Evolutionary conservation across 2,888 invertebrate species (phyloP), one percentile per base, ranked within the genome.

Genomic region (Diarsia brunnea): DNA sequence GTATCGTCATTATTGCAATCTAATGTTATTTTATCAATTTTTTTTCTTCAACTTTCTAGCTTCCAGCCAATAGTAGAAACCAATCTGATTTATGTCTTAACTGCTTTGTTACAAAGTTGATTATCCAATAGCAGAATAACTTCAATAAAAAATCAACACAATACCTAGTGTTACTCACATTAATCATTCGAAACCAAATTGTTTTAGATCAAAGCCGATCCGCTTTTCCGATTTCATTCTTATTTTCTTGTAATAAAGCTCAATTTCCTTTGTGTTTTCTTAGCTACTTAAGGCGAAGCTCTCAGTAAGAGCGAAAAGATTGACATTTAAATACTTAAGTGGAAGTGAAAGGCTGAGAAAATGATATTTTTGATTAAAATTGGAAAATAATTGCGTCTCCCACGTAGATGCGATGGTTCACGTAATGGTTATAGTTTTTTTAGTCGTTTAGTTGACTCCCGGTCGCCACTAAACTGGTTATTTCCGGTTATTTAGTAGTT

Each of bases 381-480:
- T 96, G 95, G 94, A 96, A 95, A 94, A 96, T 96, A 96, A 96
- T 96, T 96, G 96, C 94, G 93, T 95, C 96, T 96, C 96, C 95
- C 96, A 96, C 95, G 96, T 93, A 92, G 93, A 79, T 78, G 84
- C 81, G 79, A 82, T 91, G 91, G 91, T 91, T 92, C 91, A 89
- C 85, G 91, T 94, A 95, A 95, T 95, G 90, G 89, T 89, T 88
- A 89, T 89, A 89, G 91, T 92, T 93, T 93, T 91, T 93, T 92
- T 93, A 90, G 90, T 90, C 90, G 90, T 92, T 94, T 94, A 93
- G 93, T 92, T 88, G 90, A 89, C 92, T 89, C 89, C 91, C 91
- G 92, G 89, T 82, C 84, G 89, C 87, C 87, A 87, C 90, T 91
- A 91, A 94, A 93, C 93, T 89, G 92, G 92, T 93, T 91, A 91